These are phyloP conservation scores for Tigriopus californicus DNA, from an alignment of 2,888 invertebrate genomes.

Conservation along the genomic window DNA sequence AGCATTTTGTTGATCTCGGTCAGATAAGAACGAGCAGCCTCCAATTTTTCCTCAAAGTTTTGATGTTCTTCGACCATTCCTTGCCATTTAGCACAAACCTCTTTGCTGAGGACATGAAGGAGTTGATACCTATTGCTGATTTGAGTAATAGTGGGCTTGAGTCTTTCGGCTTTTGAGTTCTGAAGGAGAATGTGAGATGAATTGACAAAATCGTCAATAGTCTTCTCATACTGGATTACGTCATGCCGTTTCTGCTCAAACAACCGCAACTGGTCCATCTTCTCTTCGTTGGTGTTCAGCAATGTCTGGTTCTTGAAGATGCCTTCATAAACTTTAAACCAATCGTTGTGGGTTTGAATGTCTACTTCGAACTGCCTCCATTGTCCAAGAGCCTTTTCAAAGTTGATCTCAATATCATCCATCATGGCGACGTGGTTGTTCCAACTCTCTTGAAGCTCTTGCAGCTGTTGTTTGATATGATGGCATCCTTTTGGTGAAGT, in stretches of 20 bases:
- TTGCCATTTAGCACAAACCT: constrained; percentile 65
- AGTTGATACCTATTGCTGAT: constrained; percentile 70
- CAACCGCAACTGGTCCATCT: constrained; percentile 48
- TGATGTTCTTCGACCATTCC: constrained; percentile 63
- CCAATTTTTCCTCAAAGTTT: constrained; percentile 50
- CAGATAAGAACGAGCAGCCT: constrained; percentile 56
- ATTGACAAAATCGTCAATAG: constrained; percentile 71
- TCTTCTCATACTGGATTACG: constrained; percentile 58
- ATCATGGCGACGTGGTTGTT: constrained; percentile 42
- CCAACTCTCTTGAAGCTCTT: constrained; percentile 44
- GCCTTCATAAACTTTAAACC: constrained; percentile 67
- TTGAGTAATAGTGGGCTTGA: constrained; percentile 70
- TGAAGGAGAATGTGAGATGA: constrained; percentile 68
- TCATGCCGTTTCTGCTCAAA: constrained; percentile 54
- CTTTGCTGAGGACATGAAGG: constrained; percentile 58
- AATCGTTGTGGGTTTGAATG: constrained; percentile 57
- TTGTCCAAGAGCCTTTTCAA: constrained; percentile 50
- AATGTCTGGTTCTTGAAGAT: constrained; percentile 68
- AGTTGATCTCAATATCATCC: constrained; percentile 45
- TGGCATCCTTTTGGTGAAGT: constrained; percentile 61
- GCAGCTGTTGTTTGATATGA: constrained; percentile 49
- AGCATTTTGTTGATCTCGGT: constrained; percentile 34
- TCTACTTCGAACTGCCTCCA: constrained; percentile 74
- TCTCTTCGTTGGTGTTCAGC: constrained; percentile 58
- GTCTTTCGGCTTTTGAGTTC: constrained; percentile 59